Evolutionary conservation across 2,888 invertebrate genomes (phyloP).

Genomic region (Nomada ferruginata): DNA sequence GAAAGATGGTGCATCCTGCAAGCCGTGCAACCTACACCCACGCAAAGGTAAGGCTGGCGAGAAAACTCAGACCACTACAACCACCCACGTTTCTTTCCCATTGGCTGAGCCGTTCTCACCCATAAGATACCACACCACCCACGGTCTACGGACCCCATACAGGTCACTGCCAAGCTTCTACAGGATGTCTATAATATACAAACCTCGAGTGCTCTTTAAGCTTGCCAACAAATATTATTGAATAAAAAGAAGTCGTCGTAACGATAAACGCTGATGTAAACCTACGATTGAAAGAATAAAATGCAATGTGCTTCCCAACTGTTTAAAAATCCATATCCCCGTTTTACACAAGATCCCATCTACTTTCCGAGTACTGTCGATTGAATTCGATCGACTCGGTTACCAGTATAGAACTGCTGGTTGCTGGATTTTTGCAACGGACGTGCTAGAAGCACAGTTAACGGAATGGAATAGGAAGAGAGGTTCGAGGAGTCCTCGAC

Average conservation of each 20-base stretch:
- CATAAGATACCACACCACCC: conserved; percentile 72
- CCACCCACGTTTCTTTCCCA: conserved; percentile 80
- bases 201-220: background rate
- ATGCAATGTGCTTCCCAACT: too few relatives aligned
- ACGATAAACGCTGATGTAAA: too few relatives aligned
- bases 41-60: conserved; percentile 71
- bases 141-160: conserved; percentile 65
- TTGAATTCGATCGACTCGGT: background rate
- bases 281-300: too few relatives aligned
- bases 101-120: conserved; percentile 75
- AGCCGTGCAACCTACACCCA: conserved; percentile 78
- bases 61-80: conserved; percentile 72
- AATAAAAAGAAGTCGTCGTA: background rate
- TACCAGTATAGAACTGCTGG: background rate
- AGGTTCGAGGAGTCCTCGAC: conserved; percentile 57
- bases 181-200: conserved; percentile 42
- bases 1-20: conserved; percentile 78
- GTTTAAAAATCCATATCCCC: too few relatives aligned
- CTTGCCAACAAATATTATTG: background rate
- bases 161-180: conserved; percentile 63
- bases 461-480: conserved; percentile 54
- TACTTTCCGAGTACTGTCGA: background rate
- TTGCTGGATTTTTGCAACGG: conserved; percentile 14
- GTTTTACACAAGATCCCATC: too few relatives aligned
- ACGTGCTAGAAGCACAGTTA: conserved; percentile 52